phyloP scores from a whole-genome alignment of 2,888 invertebrate species.

The Alcis repandata region DNA sequence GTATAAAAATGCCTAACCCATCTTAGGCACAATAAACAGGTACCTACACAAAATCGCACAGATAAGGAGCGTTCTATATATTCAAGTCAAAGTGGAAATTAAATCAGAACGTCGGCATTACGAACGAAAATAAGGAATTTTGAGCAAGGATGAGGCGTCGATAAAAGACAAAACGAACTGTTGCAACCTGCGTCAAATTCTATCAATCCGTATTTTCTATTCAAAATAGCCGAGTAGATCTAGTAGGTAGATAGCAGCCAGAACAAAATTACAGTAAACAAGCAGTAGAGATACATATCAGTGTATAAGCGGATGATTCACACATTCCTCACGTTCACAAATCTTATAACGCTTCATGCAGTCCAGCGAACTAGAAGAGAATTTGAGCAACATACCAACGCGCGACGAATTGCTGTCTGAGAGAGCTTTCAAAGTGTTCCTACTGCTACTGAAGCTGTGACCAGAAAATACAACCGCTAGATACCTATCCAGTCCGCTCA shows the following conservation, averaged over 20 bases:
- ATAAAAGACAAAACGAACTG: slow-evolving; percentile 59
- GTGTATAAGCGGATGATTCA: slow-evolving; percentile 19
- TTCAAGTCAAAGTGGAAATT: slow-evolving; percentile 53
- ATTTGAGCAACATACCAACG: slow-evolving; percentile 19
- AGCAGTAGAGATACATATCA: slow-evolving; percentile 18
- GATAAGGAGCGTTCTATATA: slow-evolving; percentile 30
- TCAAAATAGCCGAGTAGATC: slow-evolving; percentile 66
- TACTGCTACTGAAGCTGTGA: slow-evolving; percentile 31
- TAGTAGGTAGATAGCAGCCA: slow-evolving; percentile 54
- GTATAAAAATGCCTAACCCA: background rate
- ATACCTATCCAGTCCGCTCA: slow-evolving; percentile 44
- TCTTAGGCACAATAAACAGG: background rate
- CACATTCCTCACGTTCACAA: slow-evolving; percentile 17
- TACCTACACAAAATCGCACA: background rate
- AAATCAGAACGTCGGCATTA: slow-evolving; percentile 57
- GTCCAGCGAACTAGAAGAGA: slow-evolving; percentile 47
- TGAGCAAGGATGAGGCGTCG: slow-evolving; percentile 59
- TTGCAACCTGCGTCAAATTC: slow-evolving; percentile 66
- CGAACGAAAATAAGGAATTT: slow-evolving; percentile 48
- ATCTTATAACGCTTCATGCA: slow-evolving; percentile 28
- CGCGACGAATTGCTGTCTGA: slow-evolving; percentile 21
- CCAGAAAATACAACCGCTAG: slow-evolving; percentile 38
- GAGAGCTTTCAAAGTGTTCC: slow-evolving; percentile 17
- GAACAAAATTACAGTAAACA: slow-evolving; percentile 42
- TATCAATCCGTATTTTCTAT: slow-evolving; percentile 73